Conservation (phyloP, 2,888 invertebrate genomes). For the Meloe dianella region DNA sequence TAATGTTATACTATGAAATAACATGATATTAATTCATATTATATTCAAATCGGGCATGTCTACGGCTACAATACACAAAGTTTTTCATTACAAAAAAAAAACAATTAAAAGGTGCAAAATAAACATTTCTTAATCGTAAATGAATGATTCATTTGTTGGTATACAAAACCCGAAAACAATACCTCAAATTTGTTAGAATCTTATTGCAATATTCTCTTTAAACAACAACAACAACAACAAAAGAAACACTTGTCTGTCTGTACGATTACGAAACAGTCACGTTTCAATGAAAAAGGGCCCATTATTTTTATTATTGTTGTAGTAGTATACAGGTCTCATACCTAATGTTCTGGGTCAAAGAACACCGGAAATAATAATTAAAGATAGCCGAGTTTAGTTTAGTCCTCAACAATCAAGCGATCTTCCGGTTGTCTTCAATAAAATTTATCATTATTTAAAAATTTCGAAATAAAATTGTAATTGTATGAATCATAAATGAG, state of each 20-base stretch:
- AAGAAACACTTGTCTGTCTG: slow-evolving; percentile 17
- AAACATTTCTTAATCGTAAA: not conserved
- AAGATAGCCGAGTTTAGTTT: slow-evolving; percentile 33
- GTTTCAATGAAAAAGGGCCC: slow-evolving; percentile 11
- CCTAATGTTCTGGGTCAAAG: slow-evolving; percentile 32
- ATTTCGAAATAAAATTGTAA: not conserved
- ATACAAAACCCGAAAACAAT: slow-evolving; percentile 27
- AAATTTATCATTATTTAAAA: slow-evolving; percentile 1
- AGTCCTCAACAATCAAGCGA: slow-evolving; percentile 33
- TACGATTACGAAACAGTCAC: slow-evolving; percentile 29
- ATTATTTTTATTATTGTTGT: not conserved
- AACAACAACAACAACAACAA: not conserved
- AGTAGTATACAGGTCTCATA: slow-evolving; percentile 6
- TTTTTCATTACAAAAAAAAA: slow-evolving; percentile 43
- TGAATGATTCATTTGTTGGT: not conserved
- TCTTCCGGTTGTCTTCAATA: slow-evolving; percentile 28
- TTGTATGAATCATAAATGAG: too few relatives aligned
- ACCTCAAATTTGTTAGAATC: slow-evolving; percentile 42
- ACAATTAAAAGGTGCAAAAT: not conserved
- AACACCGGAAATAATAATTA: slow-evolving; percentile 37
- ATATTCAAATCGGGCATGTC: slow-evolving; percentile 37
- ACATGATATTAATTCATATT: slow-evolving; percentile 40
- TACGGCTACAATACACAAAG: not conserved
- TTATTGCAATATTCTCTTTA: slow-evolving; percentile 18
- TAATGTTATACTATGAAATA: slow-evolving; percentile 36